Evolutionary conservation across 2,113 vertebrate genomes (phyloP), one percentile per base, ranked within the genome.

Genomic region (Tenebrosternarchus preto): DNA sequence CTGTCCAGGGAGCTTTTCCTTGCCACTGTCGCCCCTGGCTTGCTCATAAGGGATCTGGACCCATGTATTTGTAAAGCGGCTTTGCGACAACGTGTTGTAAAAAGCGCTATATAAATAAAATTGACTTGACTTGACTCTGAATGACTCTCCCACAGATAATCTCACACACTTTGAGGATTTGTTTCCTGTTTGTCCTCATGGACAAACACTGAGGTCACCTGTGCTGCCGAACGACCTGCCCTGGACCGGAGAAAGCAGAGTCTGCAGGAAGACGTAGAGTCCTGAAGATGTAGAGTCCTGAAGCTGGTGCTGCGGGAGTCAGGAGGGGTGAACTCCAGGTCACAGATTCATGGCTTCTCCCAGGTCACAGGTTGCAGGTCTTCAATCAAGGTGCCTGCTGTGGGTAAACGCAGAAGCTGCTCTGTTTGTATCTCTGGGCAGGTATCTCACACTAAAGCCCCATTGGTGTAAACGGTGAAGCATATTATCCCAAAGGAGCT

Each of bases 91-190:
- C n/a, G n/a, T n/a, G n/a, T n/a, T n/a, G n/a, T n/a, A n/a, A n/a
- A n/a, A n/a, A n/a, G n/a, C n/a, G n/a, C n/a, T n/a, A n/a, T n/a
- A n/a, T n/a, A n/a, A n/a, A n/a, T n/a, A n/a, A n/a, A n/a, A n/a
- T n/a, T n/a, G n/a, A n/a, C n/a, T n/a, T n/a, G n/a, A n/a, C 59
- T 53, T 25, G 64, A 25, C 81, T 85, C 56, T 16, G 39, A 29
- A 20, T 89, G 88, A 91, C 90, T 90, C 92, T 86, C 55, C 74
- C 70, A 22, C 22, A 91, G 90, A 91, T 93, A 92, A 93, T 92
- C 92, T 89, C 82, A 78, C 85, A 57, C 89, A 85, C 88, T 86
- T 80, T 85, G 75, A 86, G 90, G 91, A 92, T 92, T 93, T 92
- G 89, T 85, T 90, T 91, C 88, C 87, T 88, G 89, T 91, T 89